These are phyloP conservation scores for Oedothorax gibbosus DNA, from an alignment of 1,140 invertebrate species.

Conservation along the genomic window DNA sequence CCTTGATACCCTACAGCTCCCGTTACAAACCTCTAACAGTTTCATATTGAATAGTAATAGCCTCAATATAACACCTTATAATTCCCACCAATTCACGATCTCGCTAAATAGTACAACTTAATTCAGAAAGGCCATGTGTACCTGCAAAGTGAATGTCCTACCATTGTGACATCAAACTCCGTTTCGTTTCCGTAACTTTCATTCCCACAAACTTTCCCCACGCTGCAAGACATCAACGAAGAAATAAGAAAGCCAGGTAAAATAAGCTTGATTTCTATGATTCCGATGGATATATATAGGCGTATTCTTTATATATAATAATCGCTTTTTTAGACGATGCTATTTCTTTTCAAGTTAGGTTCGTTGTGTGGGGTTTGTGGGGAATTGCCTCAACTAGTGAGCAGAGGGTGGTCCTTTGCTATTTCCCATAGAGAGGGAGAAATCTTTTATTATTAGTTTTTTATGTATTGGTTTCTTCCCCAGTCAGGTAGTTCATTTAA, in stretches of 20 bases:
- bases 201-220: slow-evolving; percentile 35
- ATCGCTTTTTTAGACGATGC: slow-evolving; percentile 26
- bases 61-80: neutral
- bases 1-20: too few relatives aligned
- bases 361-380: neutral
- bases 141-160: slow-evolving; percentile 17
- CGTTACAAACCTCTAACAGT: too few relatives aligned
- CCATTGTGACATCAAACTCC: slow-evolving; percentile 6
- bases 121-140: slow-evolving; percentile 34
- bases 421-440: slow-evolving; percentile 34
- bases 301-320: slow-evolving; percentile 45
- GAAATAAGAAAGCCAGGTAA: neutral
- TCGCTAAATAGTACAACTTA: neutral
- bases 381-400: slow-evolving; percentile 47
- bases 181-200: slow-evolving; percentile 46
- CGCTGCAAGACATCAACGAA: neutral
- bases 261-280: slow-evolving; percentile 56
- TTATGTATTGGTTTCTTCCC: slow-evolving; percentile 4
- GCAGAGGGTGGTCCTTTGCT: slow-evolving; percentile 43
- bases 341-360: too few relatives aligned
- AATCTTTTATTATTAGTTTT: slow-evolving; percentile 3
- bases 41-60: neutral
- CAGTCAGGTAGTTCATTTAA: slow-evolving; percentile 53
- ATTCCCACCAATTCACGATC: too few relatives aligned
- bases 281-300: neutral